Base-by-base conservation (phyloP, 53 echinoderm and acorn worm genomes). In the Astropecten irregularis region DNA sequence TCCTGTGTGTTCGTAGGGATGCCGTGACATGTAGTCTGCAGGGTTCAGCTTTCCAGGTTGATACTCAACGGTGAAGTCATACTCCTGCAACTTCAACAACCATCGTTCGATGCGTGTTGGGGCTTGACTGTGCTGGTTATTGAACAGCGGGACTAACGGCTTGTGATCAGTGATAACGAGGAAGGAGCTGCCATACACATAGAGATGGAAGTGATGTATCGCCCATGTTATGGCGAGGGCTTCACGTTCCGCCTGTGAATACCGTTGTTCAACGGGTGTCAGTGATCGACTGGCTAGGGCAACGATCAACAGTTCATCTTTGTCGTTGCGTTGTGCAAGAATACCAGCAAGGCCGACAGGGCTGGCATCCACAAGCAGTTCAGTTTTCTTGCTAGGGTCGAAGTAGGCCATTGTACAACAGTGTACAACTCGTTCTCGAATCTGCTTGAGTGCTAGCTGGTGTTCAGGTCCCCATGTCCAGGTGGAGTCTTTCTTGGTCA, bases 1-100 rank as follows among this genome's bases (percentile, higher is more conserved):
- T 25, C 54, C 10, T 20, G 66, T 73, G 25, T 38, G 28, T 0
- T 46, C 56, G 7, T 52, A 53, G 0, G 87, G 86, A 40, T 91
- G 91, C 3, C 91, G 64, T 3, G 91, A 91, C 87, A 91, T 86
- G 35, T 67, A 91, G 49, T 91, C 91, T 25, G 87, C 81, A 28
- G 87, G 91, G 29, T 87, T 91, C 14, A 19, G 14, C 48, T 70
- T 64, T 16, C 91, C 83, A 34, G 87, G 83, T 25, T 61, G 36
- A 35, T 91, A 91, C 36, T 40, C 77, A 9, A 87, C 47, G 14
- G 23, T 54, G 55, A 52, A 91, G 19, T 71, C 23, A 44, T 91
- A 91, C 38, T 82, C 60, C 53, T 87, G 83, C 4, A 87, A 53
- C 60, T 73, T 82, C n/a, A 82, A 63, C 26, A 86, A 21, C 90